Evolutionary conservation across 2,797 vertebrate genomes (phyloP).

Genomic region (Enteromius trimaculatus): DNA sequence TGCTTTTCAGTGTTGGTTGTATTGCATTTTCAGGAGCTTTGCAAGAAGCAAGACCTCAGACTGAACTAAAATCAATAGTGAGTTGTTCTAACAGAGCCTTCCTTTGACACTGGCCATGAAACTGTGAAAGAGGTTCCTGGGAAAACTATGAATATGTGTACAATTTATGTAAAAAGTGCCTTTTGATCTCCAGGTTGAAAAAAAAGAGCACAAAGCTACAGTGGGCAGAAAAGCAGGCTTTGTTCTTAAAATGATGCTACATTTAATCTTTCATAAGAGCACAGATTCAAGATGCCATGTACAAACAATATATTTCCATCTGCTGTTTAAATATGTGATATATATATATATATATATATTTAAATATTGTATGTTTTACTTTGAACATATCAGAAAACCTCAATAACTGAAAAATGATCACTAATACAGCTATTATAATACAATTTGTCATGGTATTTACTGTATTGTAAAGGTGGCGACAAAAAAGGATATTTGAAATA

Average conservation of each 20-base stretch:
- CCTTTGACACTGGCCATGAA: neutral
- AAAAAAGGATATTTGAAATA: neutral
- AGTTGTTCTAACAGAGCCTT: neutral
- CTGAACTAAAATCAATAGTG: neutral
- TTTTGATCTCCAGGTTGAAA: constrained; percentile 39
- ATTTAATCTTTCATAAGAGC: neutral
- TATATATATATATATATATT: no score
- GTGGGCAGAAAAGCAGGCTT: constrained; percentile 12
- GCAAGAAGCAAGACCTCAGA: neutral
- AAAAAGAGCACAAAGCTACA: constrained; percentile 6
- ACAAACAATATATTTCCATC: neutral
- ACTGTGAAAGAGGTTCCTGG: constrained; percentile 11
- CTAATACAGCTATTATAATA: neutral
- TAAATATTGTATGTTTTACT: neutral
- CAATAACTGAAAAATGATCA: neutral
- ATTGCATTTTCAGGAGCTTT: neutral
- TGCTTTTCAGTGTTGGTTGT: neutral
- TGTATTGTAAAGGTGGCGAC: neutral
- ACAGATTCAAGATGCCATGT: neutral
- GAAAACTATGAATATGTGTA: constrained; percentile 17
- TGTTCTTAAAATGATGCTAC: neutral
- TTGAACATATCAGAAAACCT: neutral
- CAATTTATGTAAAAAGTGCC: constrained; percentile 33
- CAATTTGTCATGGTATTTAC: neutral
- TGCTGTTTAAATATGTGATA: neutral